Evolutionary conservation across 2,113 vertebrate genomes (phyloP).

Genomic region (Oxygymnocypris stewartii): DNA sequence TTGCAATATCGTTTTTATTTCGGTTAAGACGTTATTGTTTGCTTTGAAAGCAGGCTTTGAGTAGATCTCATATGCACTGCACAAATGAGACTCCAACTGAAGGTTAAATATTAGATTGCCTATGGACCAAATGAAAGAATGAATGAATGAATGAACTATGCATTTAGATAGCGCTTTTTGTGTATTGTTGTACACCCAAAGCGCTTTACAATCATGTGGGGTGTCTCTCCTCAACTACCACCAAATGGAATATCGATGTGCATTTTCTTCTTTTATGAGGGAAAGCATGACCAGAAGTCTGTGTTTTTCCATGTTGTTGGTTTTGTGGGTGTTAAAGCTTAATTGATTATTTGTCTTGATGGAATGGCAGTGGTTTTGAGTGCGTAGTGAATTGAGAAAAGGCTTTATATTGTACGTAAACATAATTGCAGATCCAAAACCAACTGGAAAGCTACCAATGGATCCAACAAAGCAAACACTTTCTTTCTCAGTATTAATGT

Average conservation of each 20-base stretch:
- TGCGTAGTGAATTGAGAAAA: not conserved
- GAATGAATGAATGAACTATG: too few relatives aligned
- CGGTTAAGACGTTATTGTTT: not conserved
- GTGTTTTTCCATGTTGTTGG: not conserved
- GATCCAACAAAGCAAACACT: conserved; percentile 24
- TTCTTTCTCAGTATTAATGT: not conserved
- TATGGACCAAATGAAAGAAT: not conserved
- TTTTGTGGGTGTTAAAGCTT: not conserved
- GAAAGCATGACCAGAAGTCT: not conserved
- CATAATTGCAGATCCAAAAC: not conserved
- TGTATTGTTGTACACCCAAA: too few relatives aligned
- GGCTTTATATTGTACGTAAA: not conserved
- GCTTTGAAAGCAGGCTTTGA: not conserved
- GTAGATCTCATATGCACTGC: not conserved
- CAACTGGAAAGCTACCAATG: conserved; percentile 26
- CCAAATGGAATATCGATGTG: not conserved
- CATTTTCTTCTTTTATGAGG: not conserved
- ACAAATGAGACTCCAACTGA: not conserved
- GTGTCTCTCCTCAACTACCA: too few relatives aligned
- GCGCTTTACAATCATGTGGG: too few relatives aligned
- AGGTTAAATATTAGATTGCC: not conserved
- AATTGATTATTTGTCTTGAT: not conserved
- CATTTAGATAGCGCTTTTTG: too few relatives aligned
- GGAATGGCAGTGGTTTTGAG: not conserved
- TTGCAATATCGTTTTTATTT: not conserved